phyloP scores from a whole-genome alignment of 2,888 invertebrate species.

The Scaptomyza caliginosa region DNA sequence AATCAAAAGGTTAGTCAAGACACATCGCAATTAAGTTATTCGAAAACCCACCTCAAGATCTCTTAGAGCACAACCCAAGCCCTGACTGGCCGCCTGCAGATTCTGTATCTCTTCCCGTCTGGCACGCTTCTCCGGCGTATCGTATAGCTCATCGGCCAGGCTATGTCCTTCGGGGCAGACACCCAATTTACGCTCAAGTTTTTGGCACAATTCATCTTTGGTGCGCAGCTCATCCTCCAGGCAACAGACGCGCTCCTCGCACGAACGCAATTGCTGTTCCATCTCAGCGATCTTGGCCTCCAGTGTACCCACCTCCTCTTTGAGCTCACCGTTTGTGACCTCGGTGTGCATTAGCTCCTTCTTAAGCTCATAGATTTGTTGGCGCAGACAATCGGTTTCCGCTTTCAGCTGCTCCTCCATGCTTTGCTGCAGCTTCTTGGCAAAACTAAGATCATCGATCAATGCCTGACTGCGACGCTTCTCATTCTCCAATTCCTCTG shows the following conservation, averaged over 20 bases:
- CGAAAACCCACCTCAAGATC: constrained; percentile 67
- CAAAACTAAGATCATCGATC: constrained; percentile 85
- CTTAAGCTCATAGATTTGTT: constrained; percentile 85
- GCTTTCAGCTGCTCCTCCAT: constrained; percentile 84
- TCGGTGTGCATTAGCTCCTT: constrained; percentile 87
- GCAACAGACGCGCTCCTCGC: constrained; percentile 86
- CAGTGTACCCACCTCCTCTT: constrained; percentile 88
- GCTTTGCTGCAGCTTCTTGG: constrained; percentile 85
- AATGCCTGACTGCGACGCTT: constrained; percentile 78
- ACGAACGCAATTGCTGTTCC: constrained; percentile 85
- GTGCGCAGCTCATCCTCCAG: constrained; percentile 86
- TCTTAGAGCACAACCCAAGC: constrained; percentile 75
- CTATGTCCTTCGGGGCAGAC: constrained; percentile 75
- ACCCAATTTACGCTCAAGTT: constrained; percentile 70
- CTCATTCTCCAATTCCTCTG: constrained; percentile 81
- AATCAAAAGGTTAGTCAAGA: neutral
- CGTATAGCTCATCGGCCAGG: constrained; percentile 81
- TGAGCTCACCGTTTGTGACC: constrained; percentile 88
- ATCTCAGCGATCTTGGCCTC: constrained; percentile 86
- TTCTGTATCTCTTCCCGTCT: constrained; percentile 70
- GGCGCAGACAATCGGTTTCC: constrained; percentile 85
- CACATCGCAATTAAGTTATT: neutral
- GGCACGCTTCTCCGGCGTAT: constrained; percentile 78
- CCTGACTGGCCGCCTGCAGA: constrained; percentile 71
- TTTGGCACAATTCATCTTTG: constrained; percentile 80